phyloP scores from a whole-genome alignment of 2,888 invertebrate species.

The Lasioglossum morio region DNA sequence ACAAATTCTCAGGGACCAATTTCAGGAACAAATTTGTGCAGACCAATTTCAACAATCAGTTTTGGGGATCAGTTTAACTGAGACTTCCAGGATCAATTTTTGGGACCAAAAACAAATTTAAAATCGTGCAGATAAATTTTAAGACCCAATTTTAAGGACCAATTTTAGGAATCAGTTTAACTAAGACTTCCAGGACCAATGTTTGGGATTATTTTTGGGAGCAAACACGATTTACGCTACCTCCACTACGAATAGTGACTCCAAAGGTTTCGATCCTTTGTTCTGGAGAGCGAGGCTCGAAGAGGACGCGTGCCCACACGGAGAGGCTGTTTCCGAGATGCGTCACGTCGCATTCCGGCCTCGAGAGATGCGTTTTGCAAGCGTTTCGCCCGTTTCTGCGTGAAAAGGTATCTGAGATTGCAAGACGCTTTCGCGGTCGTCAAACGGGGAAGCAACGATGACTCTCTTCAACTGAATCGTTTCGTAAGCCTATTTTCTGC shows the following conservation, averaged over 20 bases:
- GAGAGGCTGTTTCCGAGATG: conserved; percentile 32
- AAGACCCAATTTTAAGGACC: neutral
- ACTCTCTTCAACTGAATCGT: conserved; percentile 36
- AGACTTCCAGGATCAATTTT: too few relatives aligned
- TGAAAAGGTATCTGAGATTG: conserved; percentile 4
- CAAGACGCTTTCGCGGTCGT: conserved; percentile 10
- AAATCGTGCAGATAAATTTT: too few relatives aligned
- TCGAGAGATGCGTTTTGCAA: conserved; percentile 36
- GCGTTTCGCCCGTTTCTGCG: conserved; percentile 11
- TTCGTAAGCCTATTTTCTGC: conserved; percentile 15
- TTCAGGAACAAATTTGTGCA: too few relatives aligned
- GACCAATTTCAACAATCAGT: too few relatives aligned
- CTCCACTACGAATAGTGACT: neutral
- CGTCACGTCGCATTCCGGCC: conserved; percentile 32
- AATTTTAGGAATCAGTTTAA: neutral
- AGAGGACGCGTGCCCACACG: conserved; percentile 27
- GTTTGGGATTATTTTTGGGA: neutral
- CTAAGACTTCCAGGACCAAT: neutral
- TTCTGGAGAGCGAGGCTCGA: neutral
- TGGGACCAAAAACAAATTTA: too few relatives aligned
- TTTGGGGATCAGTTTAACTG: too few relatives aligned
- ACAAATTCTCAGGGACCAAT: too few relatives aligned
- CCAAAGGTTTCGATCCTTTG: neutral
- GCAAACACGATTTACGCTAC: too few relatives aligned
- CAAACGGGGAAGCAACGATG: neutral